phyloP scores from a whole-genome alignment of 1,140 invertebrate species.

The Arctopsyche grandis region DNA sequence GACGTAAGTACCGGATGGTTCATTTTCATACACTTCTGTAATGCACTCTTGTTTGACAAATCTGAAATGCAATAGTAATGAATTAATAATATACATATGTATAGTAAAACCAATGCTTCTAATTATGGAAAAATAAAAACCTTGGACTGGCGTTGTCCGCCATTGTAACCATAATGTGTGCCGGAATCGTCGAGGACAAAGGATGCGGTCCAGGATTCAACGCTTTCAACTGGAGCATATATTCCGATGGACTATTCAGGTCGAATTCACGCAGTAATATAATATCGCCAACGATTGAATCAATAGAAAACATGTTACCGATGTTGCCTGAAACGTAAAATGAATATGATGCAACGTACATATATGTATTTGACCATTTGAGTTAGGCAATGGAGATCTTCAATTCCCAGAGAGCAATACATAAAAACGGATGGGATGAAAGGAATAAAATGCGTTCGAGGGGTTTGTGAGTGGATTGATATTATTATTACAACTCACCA shows the following conservation, averaged over 20 bases:
- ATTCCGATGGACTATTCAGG: slow-evolving; percentile 76
- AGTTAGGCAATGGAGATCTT: too few species aligned
- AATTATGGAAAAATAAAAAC: slow-evolving; percentile 50
- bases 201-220: slow-evolving; percentile 82
- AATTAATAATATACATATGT: slow-evolving; percentile 28
- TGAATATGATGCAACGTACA: slow-evolving; percentile 10
- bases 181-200: slow-evolving; percentile 79
- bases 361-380: not conserved
- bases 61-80: slow-evolving; percentile 57
- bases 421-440: too few species aligned
- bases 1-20: slow-evolving; percentile 80
- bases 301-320: slow-evolving; percentile 84
- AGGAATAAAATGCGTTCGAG: too few species aligned
- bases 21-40: slow-evolving; percentile 87
- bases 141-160: slow-evolving; percentile 89
- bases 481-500: slow-evolving; percentile 59
- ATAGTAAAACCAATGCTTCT: not conserved
- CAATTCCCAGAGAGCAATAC: too few species aligned
- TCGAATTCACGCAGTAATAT: slow-evolving; percentile 80
- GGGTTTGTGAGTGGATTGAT: too few species aligned
- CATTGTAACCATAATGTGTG: slow-evolving; percentile 88
- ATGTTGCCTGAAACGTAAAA: slow-evolving; percentile 74
- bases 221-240: slow-evolving; percentile 85
- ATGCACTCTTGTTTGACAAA: slow-evolving; percentile 74
- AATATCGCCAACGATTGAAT: slow-evolving; percentile 80